Evolutionary conservation across 2,797 vertebrate genomes (phyloP).

Genomic region (Cercopithecus neglectus): DNA sequence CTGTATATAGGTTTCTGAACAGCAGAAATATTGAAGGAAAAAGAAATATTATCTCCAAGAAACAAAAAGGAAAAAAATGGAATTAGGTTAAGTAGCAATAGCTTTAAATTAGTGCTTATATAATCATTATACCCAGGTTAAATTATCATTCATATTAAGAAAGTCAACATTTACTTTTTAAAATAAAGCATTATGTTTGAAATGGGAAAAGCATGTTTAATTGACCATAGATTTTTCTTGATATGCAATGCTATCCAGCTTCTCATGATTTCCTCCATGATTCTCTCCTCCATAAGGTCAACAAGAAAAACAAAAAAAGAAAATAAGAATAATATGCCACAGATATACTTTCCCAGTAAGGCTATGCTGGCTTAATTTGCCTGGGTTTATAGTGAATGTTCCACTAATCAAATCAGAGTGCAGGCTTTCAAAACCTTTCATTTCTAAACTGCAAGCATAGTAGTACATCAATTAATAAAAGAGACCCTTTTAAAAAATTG

Average conservation of each 20-base stretch:
- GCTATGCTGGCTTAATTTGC: constrained; percentile 29
- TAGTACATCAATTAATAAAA: constrained; percentile 68
- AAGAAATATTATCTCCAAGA: background rate
- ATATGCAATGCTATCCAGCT: background rate
- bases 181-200: constrained; percentile 32
- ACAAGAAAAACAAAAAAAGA: background rate
- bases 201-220: background rate
- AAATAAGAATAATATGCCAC: background rate
- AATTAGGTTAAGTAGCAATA: constrained; percentile 1
- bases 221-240: background rate
- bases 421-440: constrained; percentile 68
- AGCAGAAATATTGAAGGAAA: background rate
- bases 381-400: constrained; percentile 26
- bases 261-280: background rate
- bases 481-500: background rate
- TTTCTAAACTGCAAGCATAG: constrained; percentile 46
- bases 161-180: constrained; percentile 51
- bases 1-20: background rate
- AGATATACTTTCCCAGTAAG: background rate
- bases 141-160: constrained; percentile 31
- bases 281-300: background rate
- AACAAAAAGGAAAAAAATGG: background rate
- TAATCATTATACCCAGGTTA: background rate
- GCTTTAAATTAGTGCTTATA: background rate
- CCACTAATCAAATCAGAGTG: constrained; percentile 61